Base-by-base conservation (phyloP, 2,888 invertebrate species). In the Neoitamus cyanurus region DNA sequence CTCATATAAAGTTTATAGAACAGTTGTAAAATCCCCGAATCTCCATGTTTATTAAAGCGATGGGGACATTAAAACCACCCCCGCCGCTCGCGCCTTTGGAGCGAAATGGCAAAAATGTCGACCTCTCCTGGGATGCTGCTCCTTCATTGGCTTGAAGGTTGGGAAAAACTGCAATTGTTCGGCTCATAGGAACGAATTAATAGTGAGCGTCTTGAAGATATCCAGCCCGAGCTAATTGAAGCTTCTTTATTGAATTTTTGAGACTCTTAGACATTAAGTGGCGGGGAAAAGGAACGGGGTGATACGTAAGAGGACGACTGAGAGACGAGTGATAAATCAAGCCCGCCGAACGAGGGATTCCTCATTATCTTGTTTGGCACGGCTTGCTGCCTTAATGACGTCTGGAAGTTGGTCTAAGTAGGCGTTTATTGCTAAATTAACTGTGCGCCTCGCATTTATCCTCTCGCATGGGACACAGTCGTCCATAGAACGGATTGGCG, bases 1-100 rank as follows among this genome's bases (percentile, higher is more conserved):
- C 48, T 78, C 58, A 78, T 78, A 78, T 78, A 48, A 78, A 78
- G 78, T 78, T 78, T 78, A 78, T 78, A 48, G 15, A 78, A 78
- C 46, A 31, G 78, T 78, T 48, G 31, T 78, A 78, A 46, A 78
- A 46, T 28, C 58, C 58, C 34, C 3, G 42, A 46, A 78, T 46
- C n/a, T n/a, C n/a, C 30, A 70, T 31, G 70, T 78, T 78, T 78
- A 78, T 42, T 78, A 58, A 48, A 46, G 46, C 7, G 42, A n/a
- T n/a, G 1, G 9, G 13, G 15, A 78, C 28, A 48, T 31, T 15
- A 48, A 58, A 30, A 28, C 13, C 46, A 70, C 30, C 70, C 15
- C 34, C 15, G n/a, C 11, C 58, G 5, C 11, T 9, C 9, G 6
- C 58, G 58, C 15, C 25, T 20, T 58, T 58, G 20, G 58, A 25